Evolutionary conservation across 2,113 vertebrate genomes (phyloP).

Genomic region (Patagioenas fasciata): DNA sequence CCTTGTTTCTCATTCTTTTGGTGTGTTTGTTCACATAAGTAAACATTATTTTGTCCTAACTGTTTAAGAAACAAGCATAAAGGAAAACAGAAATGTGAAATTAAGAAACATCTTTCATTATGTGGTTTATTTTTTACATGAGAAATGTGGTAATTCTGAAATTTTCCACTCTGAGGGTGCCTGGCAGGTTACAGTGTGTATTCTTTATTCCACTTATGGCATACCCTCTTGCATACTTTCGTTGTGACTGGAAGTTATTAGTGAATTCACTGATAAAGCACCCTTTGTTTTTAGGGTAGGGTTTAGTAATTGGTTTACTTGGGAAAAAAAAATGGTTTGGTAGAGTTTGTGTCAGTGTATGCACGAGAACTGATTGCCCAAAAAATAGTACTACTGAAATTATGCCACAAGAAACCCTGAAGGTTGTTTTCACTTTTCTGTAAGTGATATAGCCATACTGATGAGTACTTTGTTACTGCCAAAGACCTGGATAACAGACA

Average conservation of each 20-base stretch:
- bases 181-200: neutral
- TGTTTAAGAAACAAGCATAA: neutral
- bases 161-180: neutral
- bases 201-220: neutral
- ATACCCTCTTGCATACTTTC: neutral
- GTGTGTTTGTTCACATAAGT: neutral
- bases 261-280: neutral
- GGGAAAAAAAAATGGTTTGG: neutral
- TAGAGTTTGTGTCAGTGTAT: neutral
- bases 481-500: neutral
- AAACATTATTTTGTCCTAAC: neutral
- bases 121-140: neutral
- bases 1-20: neutral
- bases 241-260: neutral
- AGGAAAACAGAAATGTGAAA: neutral
- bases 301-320: neutral
- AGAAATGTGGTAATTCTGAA: neutral
- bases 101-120: neutral
- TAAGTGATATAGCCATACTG: neutral
- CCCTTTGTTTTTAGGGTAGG: neutral
- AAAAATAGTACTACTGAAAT: neutral
- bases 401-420: neutral
- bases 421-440: neutral
- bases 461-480: neutral
- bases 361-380: neutral